These are phyloP conservation scores for Aphelenchoides besseyi DNA, from an alignment of 1,140 invertebrate genomes.

Conservation along the genomic window DNA sequence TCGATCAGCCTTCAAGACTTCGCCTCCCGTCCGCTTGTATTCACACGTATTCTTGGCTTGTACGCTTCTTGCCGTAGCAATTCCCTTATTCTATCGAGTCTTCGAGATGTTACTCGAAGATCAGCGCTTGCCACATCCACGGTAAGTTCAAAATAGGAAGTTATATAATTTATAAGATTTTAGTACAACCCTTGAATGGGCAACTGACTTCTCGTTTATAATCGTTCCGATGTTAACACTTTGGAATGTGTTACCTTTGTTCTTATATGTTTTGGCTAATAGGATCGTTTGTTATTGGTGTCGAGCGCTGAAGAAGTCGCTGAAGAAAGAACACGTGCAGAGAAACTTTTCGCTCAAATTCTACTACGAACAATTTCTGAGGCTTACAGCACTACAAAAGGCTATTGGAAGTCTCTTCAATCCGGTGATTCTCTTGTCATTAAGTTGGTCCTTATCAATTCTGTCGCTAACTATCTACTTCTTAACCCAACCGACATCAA, in stretches of 20 bases:
- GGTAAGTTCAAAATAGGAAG: too few relatives aligned
- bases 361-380: slow-evolving; percentile 56
- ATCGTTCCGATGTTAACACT: slow-evolving; percentile 50
- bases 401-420: slow-evolving; percentile 53
- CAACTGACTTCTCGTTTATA: slow-evolving; percentile 42
- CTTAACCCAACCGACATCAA: slow-evolving; percentile 50
- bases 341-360: slow-evolving; percentile 52
- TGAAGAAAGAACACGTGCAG: slow-evolving; percentile 45
- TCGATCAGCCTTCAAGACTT: slow-evolving; percentile 41
- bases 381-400: slow-evolving; percentile 53
- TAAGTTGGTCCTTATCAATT: slow-evolving; percentile 52
- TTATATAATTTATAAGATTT: slow-evolving; percentile 6
- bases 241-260: slow-evolving; percentile 53
- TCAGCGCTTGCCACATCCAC: too few relatives aligned
- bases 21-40: slow-evolving; percentile 39
- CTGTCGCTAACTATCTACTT: slow-evolving; percentile 57
- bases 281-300: slow-evolving; percentile 55
- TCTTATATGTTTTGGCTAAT: slow-evolving; percentile 54
- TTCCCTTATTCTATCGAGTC: slow-evolving; percentile 39
- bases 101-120: slow-evolving; percentile 28
- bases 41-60: slow-evolving; percentile 36
- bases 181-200: slow-evolving; percentile 24
- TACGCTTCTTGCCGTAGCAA: slow-evolving; percentile 27
- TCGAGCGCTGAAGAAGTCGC: slow-evolving; percentile 37
- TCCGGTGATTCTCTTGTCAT: slow-evolving; percentile 51